Conservation (phyloP, 2,888 invertebrate genomes). For the Ormyrus rosae region DNA sequence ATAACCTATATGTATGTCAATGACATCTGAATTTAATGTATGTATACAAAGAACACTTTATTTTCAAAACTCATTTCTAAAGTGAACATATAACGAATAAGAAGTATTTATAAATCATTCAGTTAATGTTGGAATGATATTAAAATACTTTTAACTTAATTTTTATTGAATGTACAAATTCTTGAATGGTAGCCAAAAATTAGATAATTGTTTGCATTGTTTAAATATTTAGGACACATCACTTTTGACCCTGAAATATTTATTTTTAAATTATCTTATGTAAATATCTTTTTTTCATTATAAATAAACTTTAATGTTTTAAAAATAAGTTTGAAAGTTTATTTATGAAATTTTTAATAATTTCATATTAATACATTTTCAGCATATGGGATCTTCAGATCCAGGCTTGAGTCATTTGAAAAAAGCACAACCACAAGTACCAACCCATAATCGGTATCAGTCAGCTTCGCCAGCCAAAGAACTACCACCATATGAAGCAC, state of each 20-base stretch:
- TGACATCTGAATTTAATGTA: slow-evolving; percentile 1
- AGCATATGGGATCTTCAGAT: slow-evolving; percentile 41
- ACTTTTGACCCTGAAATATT: slow-evolving; percentile 7
- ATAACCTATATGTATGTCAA: slow-evolving; percentile 34
- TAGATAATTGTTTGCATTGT: slow-evolving; percentile 8
- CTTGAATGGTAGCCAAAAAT: not conserved
- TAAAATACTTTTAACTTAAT: not conserved
- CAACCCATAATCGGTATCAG: slow-evolving; percentile 80
- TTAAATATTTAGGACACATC: slow-evolving; percentile 31
- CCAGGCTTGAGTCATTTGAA: slow-evolving; percentile 75
- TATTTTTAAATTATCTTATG: slow-evolving; percentile 3
- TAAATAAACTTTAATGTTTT: not conserved
- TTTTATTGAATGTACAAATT: not conserved
- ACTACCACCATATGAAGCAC: slow-evolving; percentile 77
- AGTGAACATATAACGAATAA: not conserved
- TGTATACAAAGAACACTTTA: not conserved
- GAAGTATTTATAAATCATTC: too few relatives aligned
- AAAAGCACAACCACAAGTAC: slow-evolving; percentile 90
- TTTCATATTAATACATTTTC: not conserved
- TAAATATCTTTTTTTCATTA: slow-evolving; percentile 17
- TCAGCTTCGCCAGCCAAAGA: slow-evolving; percentile 79
- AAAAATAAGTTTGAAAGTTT: slow-evolving; percentile 2
- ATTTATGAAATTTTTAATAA: not conserved
- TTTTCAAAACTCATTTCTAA: too few relatives aligned
- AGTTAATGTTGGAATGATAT: too few relatives aligned